phyloP scores from a whole-genome alignment of 1,140 invertebrate genomes.

The Charaxes varanes region DNA sequence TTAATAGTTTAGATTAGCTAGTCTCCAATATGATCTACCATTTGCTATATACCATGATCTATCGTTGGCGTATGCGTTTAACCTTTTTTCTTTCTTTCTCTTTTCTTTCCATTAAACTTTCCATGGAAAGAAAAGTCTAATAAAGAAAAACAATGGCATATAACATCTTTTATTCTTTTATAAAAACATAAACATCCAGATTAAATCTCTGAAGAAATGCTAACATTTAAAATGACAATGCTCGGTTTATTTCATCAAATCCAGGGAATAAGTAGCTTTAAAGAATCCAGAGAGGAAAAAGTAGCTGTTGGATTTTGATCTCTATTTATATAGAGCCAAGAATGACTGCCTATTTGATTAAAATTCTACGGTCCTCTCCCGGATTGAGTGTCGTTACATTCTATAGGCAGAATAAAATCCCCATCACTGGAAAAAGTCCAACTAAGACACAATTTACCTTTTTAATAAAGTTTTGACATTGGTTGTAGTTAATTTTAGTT shows the following conservation, averaged over 20 bases:
- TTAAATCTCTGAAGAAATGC: conserved; percentile 9
- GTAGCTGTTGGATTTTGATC: not conserved
- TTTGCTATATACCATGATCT: no score
- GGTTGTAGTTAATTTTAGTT: no score
- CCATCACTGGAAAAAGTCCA: conserved; percentile 9
- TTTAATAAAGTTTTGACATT: conserved; percentile 13
- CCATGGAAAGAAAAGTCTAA: not conserved
- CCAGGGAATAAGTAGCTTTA: conserved; percentile 8
- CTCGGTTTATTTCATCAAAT: conserved; percentile 17
- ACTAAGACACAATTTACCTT: conserved; percentile 7
- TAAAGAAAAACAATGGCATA: not conserved
- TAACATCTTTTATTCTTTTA: no score
- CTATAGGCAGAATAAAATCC: conserved; percentile 12
- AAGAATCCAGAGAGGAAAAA: conserved; percentile 1
- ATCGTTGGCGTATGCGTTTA: no score
- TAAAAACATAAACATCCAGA: conserved; percentile 9
- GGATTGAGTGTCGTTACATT: conserved; percentile 13
- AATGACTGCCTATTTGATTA: not conserved
- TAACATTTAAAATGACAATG: conserved; percentile 15
- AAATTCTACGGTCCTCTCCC: not conserved
- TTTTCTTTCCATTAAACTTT: no score
- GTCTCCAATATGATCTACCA: no score
- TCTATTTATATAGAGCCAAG: not conserved
- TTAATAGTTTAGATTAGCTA: no score
- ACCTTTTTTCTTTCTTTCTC: no score